Evolutionary conservation across 2,113 vertebrate genomes (phyloP).

Genomic region (Neotoma lepida): DNA sequence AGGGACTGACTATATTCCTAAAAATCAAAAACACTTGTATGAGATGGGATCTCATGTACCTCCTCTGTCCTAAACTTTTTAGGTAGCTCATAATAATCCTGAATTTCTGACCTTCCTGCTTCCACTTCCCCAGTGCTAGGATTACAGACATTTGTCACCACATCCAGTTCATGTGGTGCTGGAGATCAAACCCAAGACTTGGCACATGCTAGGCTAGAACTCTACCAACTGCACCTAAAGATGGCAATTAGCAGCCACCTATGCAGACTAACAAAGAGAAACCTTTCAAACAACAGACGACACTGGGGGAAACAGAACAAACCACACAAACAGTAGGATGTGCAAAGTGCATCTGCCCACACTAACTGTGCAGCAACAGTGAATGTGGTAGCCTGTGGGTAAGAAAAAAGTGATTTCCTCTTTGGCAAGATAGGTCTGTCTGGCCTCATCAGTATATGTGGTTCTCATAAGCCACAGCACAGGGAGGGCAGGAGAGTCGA

Average conservation of each 20-base stretch:
- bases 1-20: background rate
- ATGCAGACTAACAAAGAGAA: background rate
- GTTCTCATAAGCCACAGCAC: background rate
- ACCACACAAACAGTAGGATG: background rate
- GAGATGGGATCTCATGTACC: background rate
- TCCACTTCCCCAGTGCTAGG: background rate
- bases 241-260: background rate
- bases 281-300: background rate
- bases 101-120: background rate
- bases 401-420: background rate
- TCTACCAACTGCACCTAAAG: background rate
- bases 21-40: background rate
- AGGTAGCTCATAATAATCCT: background rate
- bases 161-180: background rate
- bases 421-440: background rate
- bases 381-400: accelerated
- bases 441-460: background rate
- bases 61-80: background rate
- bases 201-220: background rate
- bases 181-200: background rate
- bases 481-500: background rate
- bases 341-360: background rate
- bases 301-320: accelerated
- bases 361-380: too few species aligned
- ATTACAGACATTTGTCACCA: background rate